Conservation (phyloP, 2,888 invertebrate genomes). For the Formica aserva region DNA sequence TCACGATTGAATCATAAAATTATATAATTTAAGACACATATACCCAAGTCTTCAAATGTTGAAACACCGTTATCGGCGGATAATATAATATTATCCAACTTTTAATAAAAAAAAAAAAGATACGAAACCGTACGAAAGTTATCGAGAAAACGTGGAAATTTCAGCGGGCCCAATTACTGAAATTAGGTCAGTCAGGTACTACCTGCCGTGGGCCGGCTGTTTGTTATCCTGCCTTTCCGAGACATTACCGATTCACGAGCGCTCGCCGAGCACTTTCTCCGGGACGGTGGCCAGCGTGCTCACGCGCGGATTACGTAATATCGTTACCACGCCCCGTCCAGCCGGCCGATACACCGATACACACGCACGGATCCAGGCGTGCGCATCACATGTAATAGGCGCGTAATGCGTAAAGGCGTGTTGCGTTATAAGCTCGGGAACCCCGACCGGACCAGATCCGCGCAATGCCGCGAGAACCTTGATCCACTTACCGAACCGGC, state of each 20-base stretch:
- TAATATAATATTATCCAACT: constrained; percentile 32
- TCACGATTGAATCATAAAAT: not conserved
- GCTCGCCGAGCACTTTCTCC: constrained; percentile 69
- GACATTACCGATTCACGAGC: constrained; percentile 63
- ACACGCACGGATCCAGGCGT: constrained; percentile 20
- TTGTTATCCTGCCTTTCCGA: constrained; percentile 51
- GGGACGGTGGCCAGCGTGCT: constrained; percentile 30
- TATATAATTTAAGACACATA: not conserved
- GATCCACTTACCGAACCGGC: constrained; percentile 69
- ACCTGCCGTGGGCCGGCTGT: constrained; percentile 31
- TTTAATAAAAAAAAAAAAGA: not conserved
- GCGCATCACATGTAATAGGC: constrained; percentile 55
- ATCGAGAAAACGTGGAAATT: constrained; percentile 40
- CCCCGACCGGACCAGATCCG: constrained; percentile 72
- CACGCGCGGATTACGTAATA: constrained; percentile 62
- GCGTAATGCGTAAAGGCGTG: constrained; percentile 59
- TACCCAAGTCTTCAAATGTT: not conserved
- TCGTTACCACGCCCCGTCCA: constrained; percentile 66
- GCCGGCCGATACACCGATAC: not conserved
- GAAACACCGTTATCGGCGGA: not conserved
- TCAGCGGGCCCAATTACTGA: constrained; percentile 26
- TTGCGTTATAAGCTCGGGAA: constrained; percentile 71
- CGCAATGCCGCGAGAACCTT: constrained; percentile 69
- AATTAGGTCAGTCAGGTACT: constrained; percentile 52
- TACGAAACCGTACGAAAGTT: constrained; percentile 2